Evolutionary conservation across 2,888 invertebrate genomes (phyloP), one percentile per base, ranked within the genome.

Genomic region (Chymomyza fuscimana): DNA sequence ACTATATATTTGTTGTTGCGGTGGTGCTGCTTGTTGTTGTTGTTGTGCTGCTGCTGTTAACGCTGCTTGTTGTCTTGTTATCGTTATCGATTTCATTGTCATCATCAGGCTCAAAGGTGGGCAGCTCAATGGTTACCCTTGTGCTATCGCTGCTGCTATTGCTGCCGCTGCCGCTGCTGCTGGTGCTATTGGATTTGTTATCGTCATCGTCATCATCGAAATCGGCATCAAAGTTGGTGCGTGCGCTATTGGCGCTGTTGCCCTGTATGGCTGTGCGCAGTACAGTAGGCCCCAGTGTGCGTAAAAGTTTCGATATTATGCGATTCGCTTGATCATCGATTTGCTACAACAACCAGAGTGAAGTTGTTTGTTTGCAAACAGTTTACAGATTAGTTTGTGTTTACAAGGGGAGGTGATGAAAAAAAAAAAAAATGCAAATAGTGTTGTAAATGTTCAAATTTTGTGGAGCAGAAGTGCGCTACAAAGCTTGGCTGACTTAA

Each of bases 231-330:
- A 92, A 93, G 72, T 91, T 92, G 50, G 89, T 92, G 70, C 92
- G 90, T 63, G 91, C 91, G 52, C 90, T 83, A 68, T 90, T 91
- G 15, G 89, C 91, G 12, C 71, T 70, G 69, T 91, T 91, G 32
- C 92, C 92, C 77, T 91, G 91, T 22, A 91, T 90, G 22, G 92
- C 92, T n/a, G 90, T 91, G 64, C 91, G 91, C 80, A 97, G 92
- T 72, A 95, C 75, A 16, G 91, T 93, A 54, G 96, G 95, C 62
- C 96, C 96, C 89, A 97, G 94, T 75, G 95, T 93, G 89, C 95
- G 94, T 92, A 97, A 94, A 88, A 96, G 92, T 91, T 92, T 91
- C 54, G 91, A 88, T 72, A 92, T 86, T 29, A 92, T 88, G 74
- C 86, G 88, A 79, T 92, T 92, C 67, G 88, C 90, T 80, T 91